These are phyloP conservation scores for Arctia plantaginis DNA, from an alignment of 2,888 invertebrate genomes.

Conservation along the genomic window DNA sequence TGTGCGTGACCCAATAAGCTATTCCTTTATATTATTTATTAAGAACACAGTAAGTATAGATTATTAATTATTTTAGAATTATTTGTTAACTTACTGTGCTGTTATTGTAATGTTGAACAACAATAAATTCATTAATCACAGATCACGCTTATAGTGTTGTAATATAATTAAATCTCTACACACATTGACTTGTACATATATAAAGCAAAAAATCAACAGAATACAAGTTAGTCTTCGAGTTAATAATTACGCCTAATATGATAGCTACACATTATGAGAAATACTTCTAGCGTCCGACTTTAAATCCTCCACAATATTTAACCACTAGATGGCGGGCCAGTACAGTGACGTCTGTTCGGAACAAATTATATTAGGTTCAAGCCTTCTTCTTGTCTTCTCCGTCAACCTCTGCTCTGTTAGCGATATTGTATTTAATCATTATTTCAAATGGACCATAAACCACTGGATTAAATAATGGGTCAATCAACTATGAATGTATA, in stretches of 20 bases:
- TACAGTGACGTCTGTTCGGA: background rate
- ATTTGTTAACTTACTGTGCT: constrained; percentile 20
- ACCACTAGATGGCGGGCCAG: constrained; percentile 10
- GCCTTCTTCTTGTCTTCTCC: background rate
- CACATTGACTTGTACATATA: constrained; percentile 32
- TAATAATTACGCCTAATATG: constrained; percentile 7
- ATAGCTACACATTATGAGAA: constrained; percentile 9
- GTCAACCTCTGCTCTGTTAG: background rate
- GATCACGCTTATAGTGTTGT: constrained; percentile 52
- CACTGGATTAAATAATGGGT: background rate
- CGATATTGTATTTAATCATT: background rate
- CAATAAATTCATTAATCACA: constrained; percentile 55
- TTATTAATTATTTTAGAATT: constrained; percentile 10
- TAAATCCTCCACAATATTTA: constrained; percentile 7
- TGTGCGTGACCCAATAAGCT: background rate
- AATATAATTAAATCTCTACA: constrained; percentile 32
- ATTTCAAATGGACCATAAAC: background rate
- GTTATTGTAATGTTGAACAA: constrained; percentile 25
- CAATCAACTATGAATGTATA: background rate
- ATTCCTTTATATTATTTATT: background rate
- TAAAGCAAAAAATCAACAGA: constrained; percentile 13
- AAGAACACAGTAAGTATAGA: background rate
- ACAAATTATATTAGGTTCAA: background rate
- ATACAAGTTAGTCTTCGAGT: constrained; percentile 11
- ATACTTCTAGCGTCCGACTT: constrained; percentile 11